phyloP scores from a whole-genome alignment of 2,888 invertebrate species.

The Agrenia bidenticulata region DNA sequence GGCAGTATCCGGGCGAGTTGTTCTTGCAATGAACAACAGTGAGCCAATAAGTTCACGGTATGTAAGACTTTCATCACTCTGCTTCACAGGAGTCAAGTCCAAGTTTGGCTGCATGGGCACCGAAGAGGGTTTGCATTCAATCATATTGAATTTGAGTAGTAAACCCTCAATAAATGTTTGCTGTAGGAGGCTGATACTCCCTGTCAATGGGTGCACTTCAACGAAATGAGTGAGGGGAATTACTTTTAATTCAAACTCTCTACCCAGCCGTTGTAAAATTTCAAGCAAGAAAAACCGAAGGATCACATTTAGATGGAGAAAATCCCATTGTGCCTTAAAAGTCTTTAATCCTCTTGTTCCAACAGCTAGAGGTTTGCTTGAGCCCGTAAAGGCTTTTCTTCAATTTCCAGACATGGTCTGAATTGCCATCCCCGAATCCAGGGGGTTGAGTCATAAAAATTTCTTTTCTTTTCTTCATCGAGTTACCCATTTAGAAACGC shows the following conservation, averaged over 20 bases:
- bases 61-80: constrained; percentile 17
- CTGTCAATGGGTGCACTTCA: too few species aligned
- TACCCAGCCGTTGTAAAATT: too few species aligned
- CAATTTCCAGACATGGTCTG: constrained; percentile 27
- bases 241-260: too few species aligned
- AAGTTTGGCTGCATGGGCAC: constrained; percentile 25
- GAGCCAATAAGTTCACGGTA: constrained; percentile 45
- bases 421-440: neutral
- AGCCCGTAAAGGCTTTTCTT: constrained; percentile 48
- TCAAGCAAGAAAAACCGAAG: constrained; percentile 27
- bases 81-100: neutral
- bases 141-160: constrained; percentile 27
- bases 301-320: constrained; percentile 24
- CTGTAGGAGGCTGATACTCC: too few species aligned
- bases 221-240: too few species aligned
- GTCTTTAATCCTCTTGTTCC: constrained; percentile 36
- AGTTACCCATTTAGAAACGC: constrained; percentile 28
- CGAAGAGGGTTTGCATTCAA: constrained; percentile 17
- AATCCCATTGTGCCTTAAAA: constrained; percentile 25
- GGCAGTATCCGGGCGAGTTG: constrained; percentile 49
- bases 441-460: constrained; percentile 25
- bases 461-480: too few species aligned
- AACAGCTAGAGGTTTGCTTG: constrained; percentile 48
- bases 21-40: constrained; percentile 44
- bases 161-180: too few species aligned